Percentiles rank a stretch among this genome's conserved stretches.
phyloP scores from a whole-genome alignment of 2,797 vertebrate genomes.

The Rhinichthys osculus region DNA sequence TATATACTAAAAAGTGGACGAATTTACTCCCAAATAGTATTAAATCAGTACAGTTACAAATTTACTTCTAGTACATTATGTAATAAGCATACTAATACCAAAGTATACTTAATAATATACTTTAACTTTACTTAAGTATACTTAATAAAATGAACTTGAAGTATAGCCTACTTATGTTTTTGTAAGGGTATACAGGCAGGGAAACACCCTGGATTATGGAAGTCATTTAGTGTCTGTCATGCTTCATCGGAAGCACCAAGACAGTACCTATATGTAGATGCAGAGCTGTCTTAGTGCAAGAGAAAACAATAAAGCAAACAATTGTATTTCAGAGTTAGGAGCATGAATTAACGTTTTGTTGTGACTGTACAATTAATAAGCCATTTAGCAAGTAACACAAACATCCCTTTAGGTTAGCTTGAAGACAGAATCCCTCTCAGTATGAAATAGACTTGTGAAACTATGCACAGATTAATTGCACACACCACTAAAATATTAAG shows the following conservation, averaged over 20 bases:
- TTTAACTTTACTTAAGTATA: no score
- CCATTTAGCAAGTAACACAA: conserved; percentile 50
- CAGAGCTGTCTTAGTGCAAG: neutral
- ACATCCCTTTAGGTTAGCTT: conserved; percentile 43
- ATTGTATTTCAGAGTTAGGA: conserved; percentile 3
- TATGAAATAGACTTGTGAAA: conserved; percentile 42
- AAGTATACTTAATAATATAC: no score
- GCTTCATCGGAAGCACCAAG: neutral
- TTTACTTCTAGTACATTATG: no score
- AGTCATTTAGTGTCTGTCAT: neutral
- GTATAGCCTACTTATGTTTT: no score
- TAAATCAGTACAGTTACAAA: no score
- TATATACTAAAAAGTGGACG: no score
- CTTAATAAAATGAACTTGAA: no score
- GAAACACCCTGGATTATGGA: neutral
- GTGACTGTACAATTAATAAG: conserved; percentile 58
- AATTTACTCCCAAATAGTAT: no score
- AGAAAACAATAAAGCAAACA: conserved; percentile 12
- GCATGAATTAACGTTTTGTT: conserved; percentile 44
- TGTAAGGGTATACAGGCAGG: neutral
- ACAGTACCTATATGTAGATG: neutral
- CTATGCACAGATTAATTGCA: conserved; percentile 61
- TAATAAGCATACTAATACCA: no score
- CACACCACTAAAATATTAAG: conserved; percentile 55
- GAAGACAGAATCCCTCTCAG: conserved; percentile 46